Base-by-base conservation (phyloP, 92 coral and sea anemone species). In the Palythoa caribaeorum region DNA sequence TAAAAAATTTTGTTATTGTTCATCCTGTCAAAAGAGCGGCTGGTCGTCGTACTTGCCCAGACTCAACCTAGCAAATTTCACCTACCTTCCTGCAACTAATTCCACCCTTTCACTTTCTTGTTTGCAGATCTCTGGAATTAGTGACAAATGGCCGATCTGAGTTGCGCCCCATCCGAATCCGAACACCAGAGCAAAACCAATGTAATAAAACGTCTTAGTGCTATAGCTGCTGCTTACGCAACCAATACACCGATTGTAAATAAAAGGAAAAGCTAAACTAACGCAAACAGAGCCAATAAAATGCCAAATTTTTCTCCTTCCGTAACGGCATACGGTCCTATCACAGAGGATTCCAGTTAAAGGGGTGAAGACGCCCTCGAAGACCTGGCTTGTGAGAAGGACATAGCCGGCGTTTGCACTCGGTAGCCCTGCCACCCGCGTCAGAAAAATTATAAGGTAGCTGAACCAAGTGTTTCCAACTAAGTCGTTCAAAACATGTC, bases 101-200 rank as follows among this genome's bases (percentile, higher is more conserved):
- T 94, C 94, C 20, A 94, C 87, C 54, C 94, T 84, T 38, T 94
- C 96, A 71, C 88, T 89, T 38, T 87, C 88, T 17, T 80, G 83
- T 69, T 86, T 86, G 66, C 93, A 86, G 47, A 91, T 94, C 75
- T 94, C 94, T 54, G 96, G 94, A 54, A 94, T 94, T 52, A 94
- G 88, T 3, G 93, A 90, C 65, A 94, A 77, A 48, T 94, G 96
- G 17, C 94, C 96, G 65, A 94, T 89, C 60, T 93, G 94, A 38
- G 96, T 91, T 50, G 94, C 71, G 15, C 96, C 96, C 96, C 96
- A 93, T 36, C 96, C 94, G 53, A 91, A 91, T 70, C 94, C 92
- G 79, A 87, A 94, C 12, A 86, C 88, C 89, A 91, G 68, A 16
- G 92, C 89, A 63, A 94, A 87, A 5, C 93, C 87, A 70, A 88